A percentile compares a stretch with the other conserved stretches of the same genome.
Conservation (phyloP, 2,888 invertebrate species). For the Strigamia transsilvanica region DNA sequence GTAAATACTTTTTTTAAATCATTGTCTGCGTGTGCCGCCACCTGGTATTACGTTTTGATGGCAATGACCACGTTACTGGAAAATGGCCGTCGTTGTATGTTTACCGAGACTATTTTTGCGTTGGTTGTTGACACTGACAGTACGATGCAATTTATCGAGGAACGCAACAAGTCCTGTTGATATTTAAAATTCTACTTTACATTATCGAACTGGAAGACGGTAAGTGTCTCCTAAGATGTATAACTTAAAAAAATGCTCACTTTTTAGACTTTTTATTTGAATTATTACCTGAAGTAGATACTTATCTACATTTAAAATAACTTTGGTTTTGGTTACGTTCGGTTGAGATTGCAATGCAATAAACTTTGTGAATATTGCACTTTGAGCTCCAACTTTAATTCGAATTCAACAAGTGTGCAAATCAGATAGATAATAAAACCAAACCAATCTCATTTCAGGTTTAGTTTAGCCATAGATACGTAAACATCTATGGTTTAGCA, state of each 20-base stretch:
- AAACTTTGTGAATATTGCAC: neutral
- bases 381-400: neutral
- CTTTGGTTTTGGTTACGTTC: no score
- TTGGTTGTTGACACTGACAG: neutral
- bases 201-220: neutral
- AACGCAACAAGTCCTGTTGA: neutral
- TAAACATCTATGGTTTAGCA: neutral
- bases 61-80: slow-evolving; percentile 11
- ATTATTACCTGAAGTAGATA: no score
- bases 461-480: neutral
- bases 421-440: neutral
- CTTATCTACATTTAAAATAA: no score
- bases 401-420: neutral
- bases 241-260: no score
- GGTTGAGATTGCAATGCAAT: neutral
- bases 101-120: neutral
- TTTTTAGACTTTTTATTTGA: no score
- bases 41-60: slow-evolving; percentile 4
- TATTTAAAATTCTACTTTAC: neutral
- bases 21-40: neutral
- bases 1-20: neutral
- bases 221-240: no score
- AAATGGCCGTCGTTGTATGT: slow-evolving; percentile 10
- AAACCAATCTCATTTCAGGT: neutral
- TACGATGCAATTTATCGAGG: neutral